Base-by-base conservation (phyloP, 92 coral and sea anemone species). In the Paragorgia papillata region DNA sequence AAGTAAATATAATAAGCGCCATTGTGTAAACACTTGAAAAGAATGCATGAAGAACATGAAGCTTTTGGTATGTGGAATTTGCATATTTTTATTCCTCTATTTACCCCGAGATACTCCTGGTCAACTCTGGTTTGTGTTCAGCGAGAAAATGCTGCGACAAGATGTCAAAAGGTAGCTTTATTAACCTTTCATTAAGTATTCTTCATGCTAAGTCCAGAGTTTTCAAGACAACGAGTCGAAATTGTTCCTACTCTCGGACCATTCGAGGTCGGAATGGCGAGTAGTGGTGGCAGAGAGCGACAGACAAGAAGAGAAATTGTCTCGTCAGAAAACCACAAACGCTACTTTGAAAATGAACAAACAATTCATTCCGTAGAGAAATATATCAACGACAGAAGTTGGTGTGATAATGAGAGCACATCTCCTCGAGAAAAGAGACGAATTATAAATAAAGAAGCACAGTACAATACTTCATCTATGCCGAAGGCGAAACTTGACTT, bases 141-240 rank as follows among this genome's bases (percentile, higher is more conserved):
- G 46, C 68, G 43, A 62, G 40, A 62, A 25, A 26, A 35, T 26
- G 3, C 7, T 21, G 66, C 31, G 17, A 9, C 7, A 27, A 7
- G 17, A 26, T 1, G 34, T 2, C 17, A 59, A 21, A 59, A 2
- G 34, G 21, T 62, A 62, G 24, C 24, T 62, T 15, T 27, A 9
- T 33, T 31, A 1, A 43, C 3, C 2, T n/a, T 27, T 2, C 1
- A 0, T 18, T 62, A 14, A 62, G 35, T 19, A 2, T 10, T 4
- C 1, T 56, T 8, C 34, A 62, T 62, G 68, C 28, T 62, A 30
- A 62, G 43, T 13, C 68, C 68, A 7, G 68, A 62, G n/a, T 62
- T 62, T 19, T 31, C 68, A 13, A 43, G 68, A 27, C 68, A 30
- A 27, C 68, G 15, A 7, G 68, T 62, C 46, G 26, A 43, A 31